phyloP scores from a whole-genome alignment of 2,888 invertebrate species.

The Linyphia triangularis region DNA sequence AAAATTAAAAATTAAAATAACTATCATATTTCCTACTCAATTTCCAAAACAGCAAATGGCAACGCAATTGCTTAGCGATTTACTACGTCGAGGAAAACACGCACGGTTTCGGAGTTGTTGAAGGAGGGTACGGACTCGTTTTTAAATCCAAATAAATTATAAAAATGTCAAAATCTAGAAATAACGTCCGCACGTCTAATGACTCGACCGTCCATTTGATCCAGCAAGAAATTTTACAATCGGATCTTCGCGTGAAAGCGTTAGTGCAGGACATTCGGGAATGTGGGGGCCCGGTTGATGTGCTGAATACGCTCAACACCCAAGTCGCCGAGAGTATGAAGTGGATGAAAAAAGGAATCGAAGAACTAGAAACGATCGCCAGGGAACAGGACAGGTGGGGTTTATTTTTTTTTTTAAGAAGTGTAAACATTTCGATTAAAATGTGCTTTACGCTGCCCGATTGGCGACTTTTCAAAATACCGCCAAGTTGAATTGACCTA shows the following conservation, averaged over 20 bases:
- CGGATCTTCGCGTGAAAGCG: slow-evolving; percentile 75
- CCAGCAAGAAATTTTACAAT: slow-evolving; percentile 72
- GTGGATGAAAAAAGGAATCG: slow-evolving; percentile 66
- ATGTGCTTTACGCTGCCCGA: no score
- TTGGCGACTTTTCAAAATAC: no score
- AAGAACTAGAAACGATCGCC: slow-evolving; percentile 69
- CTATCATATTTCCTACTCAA: not conserved
- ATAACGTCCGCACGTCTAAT: not conserved
- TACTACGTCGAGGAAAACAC: slow-evolving; percentile 23
- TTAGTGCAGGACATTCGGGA: slow-evolving; percentile 76
- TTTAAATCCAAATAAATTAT: not conserved
- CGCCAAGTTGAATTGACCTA: no score
- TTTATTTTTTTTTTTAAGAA: no score
- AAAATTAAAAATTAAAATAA: no score
- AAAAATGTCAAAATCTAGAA: not conserved
- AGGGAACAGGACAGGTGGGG: slow-evolving; percentile 67
- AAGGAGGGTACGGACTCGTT: not conserved
- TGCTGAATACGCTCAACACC: slow-evolving; percentile 72
- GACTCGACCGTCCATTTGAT: slow-evolving; percentile 65
- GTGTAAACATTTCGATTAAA: no score
- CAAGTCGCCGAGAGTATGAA: slow-evolving; percentile 70
- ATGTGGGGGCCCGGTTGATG: slow-evolving; percentile 68
- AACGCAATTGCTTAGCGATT: not conserved
- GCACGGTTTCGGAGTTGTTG: not conserved
- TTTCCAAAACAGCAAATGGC: slow-evolving; percentile 1